phyloP scores from a whole-genome alignment of 2,113 vertebrate genomes.

The Ptychochromis oligacanthus region DNA sequence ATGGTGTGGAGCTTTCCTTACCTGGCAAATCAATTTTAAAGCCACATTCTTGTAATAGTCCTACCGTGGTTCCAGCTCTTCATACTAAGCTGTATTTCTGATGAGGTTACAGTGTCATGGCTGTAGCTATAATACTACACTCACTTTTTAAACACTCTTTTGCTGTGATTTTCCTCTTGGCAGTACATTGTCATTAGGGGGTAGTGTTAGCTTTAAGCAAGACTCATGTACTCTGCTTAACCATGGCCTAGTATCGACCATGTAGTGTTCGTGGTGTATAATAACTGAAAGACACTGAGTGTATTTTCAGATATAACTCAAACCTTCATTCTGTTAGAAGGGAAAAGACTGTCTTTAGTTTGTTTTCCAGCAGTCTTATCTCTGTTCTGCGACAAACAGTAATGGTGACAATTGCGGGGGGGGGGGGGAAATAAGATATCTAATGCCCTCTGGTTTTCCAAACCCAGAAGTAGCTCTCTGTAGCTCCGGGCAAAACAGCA shows the following conservation, averaged over 20 bases:
- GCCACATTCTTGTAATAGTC: neutral
- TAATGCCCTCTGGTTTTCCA: slow-evolving; percentile 55
- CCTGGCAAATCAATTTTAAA: neutral
- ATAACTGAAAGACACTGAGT: neutral
- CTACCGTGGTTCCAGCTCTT: neutral
- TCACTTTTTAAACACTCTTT: neutral
- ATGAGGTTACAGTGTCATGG: neutral
- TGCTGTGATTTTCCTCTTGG: slow-evolving; percentile 25
- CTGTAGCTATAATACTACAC: neutral
- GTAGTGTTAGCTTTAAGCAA: slow-evolving; percentile 34
- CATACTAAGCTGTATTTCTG: neutral
- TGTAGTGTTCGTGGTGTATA: neutral
- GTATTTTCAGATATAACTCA: neutral
- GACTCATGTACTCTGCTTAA: slow-evolving; percentile 14
- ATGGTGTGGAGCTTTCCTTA: neutral
- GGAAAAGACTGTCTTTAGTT: slow-evolving; percentile 6
- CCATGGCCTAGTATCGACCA: neutral
- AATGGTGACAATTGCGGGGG: slow-evolving; percentile 38
- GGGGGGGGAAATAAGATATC: slow-evolving; percentile 54
- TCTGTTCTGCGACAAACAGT: slow-evolving; percentile 29
- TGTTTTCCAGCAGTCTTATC: slow-evolving; percentile 26
- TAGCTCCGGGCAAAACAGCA: slow-evolving; percentile 22
- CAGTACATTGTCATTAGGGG: slow-evolving; percentile 15
- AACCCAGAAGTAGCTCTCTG: slow-evolving; percentile 40
- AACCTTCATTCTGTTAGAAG: neutral